Evolutionary conservation across 2,113 vertebrate genomes (phyloP).

Genomic region (Prolemur simus): DNA sequence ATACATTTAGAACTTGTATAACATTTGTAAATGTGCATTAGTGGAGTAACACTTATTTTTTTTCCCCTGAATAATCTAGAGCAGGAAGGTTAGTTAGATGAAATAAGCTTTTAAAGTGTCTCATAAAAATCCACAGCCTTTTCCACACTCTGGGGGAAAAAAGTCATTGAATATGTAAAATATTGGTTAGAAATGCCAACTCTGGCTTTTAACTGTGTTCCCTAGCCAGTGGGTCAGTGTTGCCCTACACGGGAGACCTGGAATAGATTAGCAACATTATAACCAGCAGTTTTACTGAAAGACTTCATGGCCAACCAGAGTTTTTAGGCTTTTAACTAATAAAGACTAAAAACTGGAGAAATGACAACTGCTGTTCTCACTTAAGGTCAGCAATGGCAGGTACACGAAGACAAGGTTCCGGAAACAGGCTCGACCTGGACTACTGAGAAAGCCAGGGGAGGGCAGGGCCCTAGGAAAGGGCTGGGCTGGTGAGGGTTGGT

Average conservation of each 20-base stretch:
- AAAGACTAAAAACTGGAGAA: background rate
- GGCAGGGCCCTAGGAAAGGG: background rate
- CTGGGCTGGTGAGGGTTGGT: background rate
- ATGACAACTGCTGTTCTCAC: background rate
- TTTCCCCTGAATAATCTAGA: slow-evolving; percentile 2
- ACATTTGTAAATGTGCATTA: slow-evolving; percentile 42
- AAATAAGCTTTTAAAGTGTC: slow-evolving; percentile 47
- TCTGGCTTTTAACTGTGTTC: background rate
- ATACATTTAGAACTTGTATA: slow-evolving; percentile 20
- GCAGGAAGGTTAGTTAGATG: background rate
- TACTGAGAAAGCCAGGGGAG: accelerated
- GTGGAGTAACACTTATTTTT: background rate
- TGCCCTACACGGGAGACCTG: background rate
- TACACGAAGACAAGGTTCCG: too few relatives aligned
- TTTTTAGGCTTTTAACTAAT: background rate
- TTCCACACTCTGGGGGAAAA: background rate
- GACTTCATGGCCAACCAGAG: background rate
- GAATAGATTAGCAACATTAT: background rate
- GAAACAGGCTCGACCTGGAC: background rate
- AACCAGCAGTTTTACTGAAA: background rate
- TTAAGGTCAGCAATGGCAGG: background rate
- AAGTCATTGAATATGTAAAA: background rate
- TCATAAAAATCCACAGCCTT: slow-evolving; percentile 34
- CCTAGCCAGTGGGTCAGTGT: background rate
- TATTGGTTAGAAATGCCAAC: background rate